Base-by-base conservation (phyloP, 2,888 invertebrate genomes). In the Rhagonycha fulva region DNA sequence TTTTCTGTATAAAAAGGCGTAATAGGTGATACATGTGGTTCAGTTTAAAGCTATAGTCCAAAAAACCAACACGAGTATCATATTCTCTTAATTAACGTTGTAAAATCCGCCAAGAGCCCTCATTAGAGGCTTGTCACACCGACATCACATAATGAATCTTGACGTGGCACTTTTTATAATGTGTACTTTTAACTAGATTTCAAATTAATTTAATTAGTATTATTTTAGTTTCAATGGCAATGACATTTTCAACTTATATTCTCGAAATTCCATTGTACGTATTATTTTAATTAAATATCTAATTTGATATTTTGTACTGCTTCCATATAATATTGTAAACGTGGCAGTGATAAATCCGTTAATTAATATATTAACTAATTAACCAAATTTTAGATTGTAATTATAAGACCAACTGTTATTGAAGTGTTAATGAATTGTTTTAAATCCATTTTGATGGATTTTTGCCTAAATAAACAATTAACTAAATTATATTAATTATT, bases 1-100 rank as follows among this genome's bases (percentile, higher is more conserved):
- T 79, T 79, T 79, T 79, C 78, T 77, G 75, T 79, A 79, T 78
- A 79, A 77, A 79, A 77, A 79, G 78, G 77, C 79, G 80, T 77
- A 68, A 78, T 78, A 79, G 80, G 78, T 80, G 80, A 81, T 81
- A 83, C 82, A 83, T 83, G 81, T 83, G 83, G 82, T 82, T 82
- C 80, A 76, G 82, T 81, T 82, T 82, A 84, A 85, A 83, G 82
- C 83, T 83, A 83, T 83, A 84, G 84, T 84, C 84, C 85, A 83
- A 84, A 85, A 85, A 85, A 84, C 82, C 84, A 79, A 81, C 83
- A 78, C 81, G 81, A 82, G 85, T 86, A 86, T 87, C 87, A 86
- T 87, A 86, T 87, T 86, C 84, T 86, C 86, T 86, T 87, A 87
- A 87, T 87, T 87, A 87, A 86, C 85, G 86, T 83, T 84, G 86